Conservation (phyloP, 2,113 vertebrate genomes). For the Tenrec ecaudatus region DNA sequence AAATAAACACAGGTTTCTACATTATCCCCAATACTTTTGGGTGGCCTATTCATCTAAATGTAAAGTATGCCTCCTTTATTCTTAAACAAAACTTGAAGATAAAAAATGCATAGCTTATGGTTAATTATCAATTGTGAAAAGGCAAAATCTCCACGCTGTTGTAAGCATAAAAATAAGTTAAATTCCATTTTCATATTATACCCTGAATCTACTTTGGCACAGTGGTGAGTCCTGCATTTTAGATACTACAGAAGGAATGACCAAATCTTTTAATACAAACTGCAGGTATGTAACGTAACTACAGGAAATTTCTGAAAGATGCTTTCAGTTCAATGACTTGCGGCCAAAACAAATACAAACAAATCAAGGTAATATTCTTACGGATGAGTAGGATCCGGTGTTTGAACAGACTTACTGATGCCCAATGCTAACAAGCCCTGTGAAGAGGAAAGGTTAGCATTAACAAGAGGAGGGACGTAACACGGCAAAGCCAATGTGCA, state of each 20-base stretch:
- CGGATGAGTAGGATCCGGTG: conserved; percentile 96
- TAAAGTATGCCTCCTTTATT: conserved; percentile 18
- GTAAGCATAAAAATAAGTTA: conserved; percentile 61
- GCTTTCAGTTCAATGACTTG: conserved; percentile 38
- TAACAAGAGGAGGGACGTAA: conserved; percentile 10
- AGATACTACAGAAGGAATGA: conserved; percentile 60
- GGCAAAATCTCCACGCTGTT: conserved; percentile 7
- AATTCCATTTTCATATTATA: conserved; percentile 59
- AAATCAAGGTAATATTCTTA: conserved; percentile 86
- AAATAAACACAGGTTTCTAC: conserved; percentile 24
- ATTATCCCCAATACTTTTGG: conserved; percentile 46
- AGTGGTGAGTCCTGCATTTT: conserved; percentile 15
- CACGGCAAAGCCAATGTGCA: neutral
- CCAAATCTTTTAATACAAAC: conserved; percentile 20
- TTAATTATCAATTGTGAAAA: conserved; percentile 29
- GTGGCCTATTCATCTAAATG: conserved; percentile 7
- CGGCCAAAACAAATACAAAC: neutral
- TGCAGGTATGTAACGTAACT: conserved; percentile 25
- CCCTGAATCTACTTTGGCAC: conserved; percentile 55
- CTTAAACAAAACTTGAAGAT: conserved; percentile 7
- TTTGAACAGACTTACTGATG: conserved; percentile 96
- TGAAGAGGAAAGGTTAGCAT: conserved; percentile 42
- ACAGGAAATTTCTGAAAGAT: conserved; percentile 54
- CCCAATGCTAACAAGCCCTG: conserved; percentile 95
- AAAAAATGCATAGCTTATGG: conserved; percentile 37